Base-by-base conservation (phyloP, 2,888 invertebrate species). In the Parapristionchus giblindavisi region DNA sequence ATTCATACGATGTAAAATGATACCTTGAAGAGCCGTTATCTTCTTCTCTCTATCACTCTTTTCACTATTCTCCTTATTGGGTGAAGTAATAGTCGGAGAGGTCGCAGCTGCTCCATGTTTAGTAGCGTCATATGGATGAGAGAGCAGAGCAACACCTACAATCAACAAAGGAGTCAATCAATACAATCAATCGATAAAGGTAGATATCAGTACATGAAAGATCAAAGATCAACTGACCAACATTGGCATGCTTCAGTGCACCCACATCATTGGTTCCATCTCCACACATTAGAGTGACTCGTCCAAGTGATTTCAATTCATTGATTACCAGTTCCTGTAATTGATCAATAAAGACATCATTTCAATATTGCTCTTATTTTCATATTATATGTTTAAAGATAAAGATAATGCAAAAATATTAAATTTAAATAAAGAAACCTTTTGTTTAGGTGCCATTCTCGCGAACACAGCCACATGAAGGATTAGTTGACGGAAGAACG, bases 221-320 rank as follows among this genome's bases (percentile, higher is more conserved):
- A 17, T n/a, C n/a, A n/a, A n/a, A n/a, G n/a, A n/a, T n/a, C n/a
- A n/a, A 77, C 82, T 75, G 77, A 82, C 93, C 93, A 87, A 94
- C 96, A 90, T 99, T 93, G 43, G 99, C 96, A 90, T 99, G 99
- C 90, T 99, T 99, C 68, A 99, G 90, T 4, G 96, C 96, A 27
- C 99, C 99, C 17, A 99, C 99, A 90, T 99, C 99, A 89, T 99
- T 99, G 1, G 99, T 99, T 74, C 99, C 99, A 90, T 99, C 99
- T 1, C 99, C 99, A 88, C 99, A 99, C 99, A 99, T 99, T 2
- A 99, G 91, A 0, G 97, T 96, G 3, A 92, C 92, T 87, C 92
- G 94, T 4, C 99, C 99, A 17, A 94, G 90, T 40, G 92, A 91
- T 88, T 95, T 97, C 72, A 99, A 89, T 4, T 93, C 92, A 11